Percentiles rank a stretch among this genome's conserved stretches.
Conservation (phyloP, 2,888 invertebrate genomes). For the Xestia xanthographa region DNA sequence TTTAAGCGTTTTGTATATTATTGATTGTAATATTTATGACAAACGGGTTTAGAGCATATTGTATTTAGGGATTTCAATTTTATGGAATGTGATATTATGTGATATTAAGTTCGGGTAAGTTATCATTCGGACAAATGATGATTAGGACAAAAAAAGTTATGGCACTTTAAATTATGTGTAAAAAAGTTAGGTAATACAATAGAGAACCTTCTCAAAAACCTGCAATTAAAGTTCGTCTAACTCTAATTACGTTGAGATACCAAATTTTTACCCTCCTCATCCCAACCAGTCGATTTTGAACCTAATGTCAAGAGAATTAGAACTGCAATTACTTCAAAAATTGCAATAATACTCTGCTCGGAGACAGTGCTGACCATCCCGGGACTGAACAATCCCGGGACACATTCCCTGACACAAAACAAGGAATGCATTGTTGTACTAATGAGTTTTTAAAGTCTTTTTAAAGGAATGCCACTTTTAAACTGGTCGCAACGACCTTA, state of each 20-base stretch:
- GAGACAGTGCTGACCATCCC: constrained; percentile 50
- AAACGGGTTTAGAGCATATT: too few species aligned
- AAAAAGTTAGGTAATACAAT: too few species aligned
- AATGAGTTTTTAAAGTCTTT: constrained; percentile 70
- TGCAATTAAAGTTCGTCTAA: constrained; percentile 42
- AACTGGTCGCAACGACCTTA: constrained; percentile 66
- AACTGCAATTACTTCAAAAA: constrained; percentile 12
- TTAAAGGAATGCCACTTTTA: constrained; percentile 63
- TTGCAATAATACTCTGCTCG: constrained; percentile 34
- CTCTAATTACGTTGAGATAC: constrained; percentile 41
- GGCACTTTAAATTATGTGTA: too few species aligned
- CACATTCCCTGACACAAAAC: constrained; percentile 75
- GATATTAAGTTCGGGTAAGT: too few species aligned
- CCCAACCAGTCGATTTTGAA: background rate
- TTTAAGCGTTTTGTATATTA: too few species aligned
- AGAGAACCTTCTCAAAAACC: too few species aligned
- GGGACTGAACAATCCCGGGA: constrained; percentile 66
- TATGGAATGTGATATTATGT: too few species aligned
- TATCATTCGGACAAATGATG: too few species aligned
- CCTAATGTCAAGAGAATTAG: accelerated
- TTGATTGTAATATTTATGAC: too few species aligned
- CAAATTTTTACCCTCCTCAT: constrained; percentile 11
- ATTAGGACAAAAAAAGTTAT: too few species aligned
- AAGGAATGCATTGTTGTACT: constrained; percentile 75
- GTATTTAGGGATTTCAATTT: too few species aligned